Percentiles rank a stretch among this genome's conserved stretches.
Evolutionary conservation across 2,797 vertebrate genomes (phyloP).

Genomic region (Argyrosomus regius): DNA sequence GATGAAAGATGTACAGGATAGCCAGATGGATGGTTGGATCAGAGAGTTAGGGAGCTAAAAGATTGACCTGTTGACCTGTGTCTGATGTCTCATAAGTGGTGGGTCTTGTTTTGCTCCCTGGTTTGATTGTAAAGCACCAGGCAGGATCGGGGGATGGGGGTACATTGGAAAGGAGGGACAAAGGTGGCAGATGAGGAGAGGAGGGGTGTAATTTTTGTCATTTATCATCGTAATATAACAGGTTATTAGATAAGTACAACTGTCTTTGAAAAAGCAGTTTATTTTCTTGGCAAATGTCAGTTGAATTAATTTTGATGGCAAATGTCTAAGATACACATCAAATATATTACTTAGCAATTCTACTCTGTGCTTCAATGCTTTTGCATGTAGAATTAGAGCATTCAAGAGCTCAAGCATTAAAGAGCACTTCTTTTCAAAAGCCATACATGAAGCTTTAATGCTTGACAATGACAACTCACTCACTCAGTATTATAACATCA

Average conservation of each 20-base stretch:
- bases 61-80: conserved; percentile 77
- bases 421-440: conserved; percentile 9
- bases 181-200: conserved; percentile 51
- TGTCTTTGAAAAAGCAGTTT: conserved; percentile 14
- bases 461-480: conserved; percentile 12
- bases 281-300: conserved; percentile 25
- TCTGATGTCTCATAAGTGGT: conserved; percentile 79
- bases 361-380: neutral
- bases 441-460: conserved; percentile 28
- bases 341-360: conserved; percentile 1
- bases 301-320: neutral
- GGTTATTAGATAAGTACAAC: conserved; percentile 27
- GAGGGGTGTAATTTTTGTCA: conserved; percentile 59
- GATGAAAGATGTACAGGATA: conserved; percentile 70
- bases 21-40: conserved; percentile 72
- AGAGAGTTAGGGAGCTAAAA: conserved; percentile 73
- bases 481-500: conserved; percentile 33
- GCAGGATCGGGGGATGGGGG: conserved; percentile 37
- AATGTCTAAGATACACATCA: conserved; percentile 16
- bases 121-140: conserved; percentile 79
- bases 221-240: conserved; percentile 35
- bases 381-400: too few species aligned
- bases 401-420: too few species aligned
- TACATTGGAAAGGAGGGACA: conserved; percentile 21
- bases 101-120: conserved; percentile 71